Conservation (phyloP, 2,888 invertebrate species). For the Pharmacophagus antenor region DNA sequence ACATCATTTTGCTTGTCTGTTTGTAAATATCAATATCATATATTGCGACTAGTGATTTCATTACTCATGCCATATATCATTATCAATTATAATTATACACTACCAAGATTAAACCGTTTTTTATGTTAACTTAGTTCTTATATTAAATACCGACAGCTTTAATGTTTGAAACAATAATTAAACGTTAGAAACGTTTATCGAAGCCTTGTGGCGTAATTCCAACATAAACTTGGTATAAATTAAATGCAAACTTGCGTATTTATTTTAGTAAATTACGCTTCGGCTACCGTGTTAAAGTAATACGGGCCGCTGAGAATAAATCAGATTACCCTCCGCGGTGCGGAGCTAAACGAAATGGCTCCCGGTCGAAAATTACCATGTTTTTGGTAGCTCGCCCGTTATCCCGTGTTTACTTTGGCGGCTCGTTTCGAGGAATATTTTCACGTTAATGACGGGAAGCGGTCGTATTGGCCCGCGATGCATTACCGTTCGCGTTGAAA, state of each 20-base stretch:
- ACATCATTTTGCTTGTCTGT: too few relatives aligned
- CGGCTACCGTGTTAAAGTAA: constrained; percentile 47
- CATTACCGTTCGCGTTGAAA: constrained; percentile 6
- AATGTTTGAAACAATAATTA: not conserved
- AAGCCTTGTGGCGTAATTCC: not conserved
- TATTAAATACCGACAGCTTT: too few relatives aligned
- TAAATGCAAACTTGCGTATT: constrained; percentile 35
- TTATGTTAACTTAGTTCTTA: too few relatives aligned
- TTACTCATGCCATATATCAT: too few relatives aligned
- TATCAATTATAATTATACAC: too few relatives aligned
- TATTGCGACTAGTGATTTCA: too few relatives aligned
- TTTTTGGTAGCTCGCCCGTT: constrained; percentile 40
- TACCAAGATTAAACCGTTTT: too few relatives aligned
- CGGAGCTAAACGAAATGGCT: constrained; percentile 62
- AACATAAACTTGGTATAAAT: constrained; percentile 3
- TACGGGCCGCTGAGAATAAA: constrained; percentile 59
- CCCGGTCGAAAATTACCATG: constrained; percentile 58
- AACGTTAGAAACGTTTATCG: not conserved
- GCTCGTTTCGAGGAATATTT: constrained; percentile 23
- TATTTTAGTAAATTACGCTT: constrained; percentile 57
- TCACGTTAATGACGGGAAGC: constrained; percentile 16
- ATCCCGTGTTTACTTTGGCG: constrained; percentile 7
- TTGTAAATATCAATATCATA: too few relatives aligned
- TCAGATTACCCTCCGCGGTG: constrained; percentile 58
- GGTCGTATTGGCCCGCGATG: constrained; percentile 2